Base-by-base conservation (phyloP, 1,140 invertebrate genomes). In the Platorchestia sp. region DNA sequence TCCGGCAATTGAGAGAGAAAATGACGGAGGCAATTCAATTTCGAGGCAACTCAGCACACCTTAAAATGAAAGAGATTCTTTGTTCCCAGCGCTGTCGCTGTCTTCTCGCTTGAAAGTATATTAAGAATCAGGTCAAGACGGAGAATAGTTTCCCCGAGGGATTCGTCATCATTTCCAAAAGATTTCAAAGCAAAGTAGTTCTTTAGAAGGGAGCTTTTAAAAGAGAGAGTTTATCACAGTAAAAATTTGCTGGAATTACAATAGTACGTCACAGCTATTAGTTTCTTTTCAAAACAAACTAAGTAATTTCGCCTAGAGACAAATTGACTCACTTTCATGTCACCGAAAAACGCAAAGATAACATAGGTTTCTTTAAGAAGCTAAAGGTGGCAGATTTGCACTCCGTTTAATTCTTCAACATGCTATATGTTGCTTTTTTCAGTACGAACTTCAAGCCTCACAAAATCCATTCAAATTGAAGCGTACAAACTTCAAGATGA, bases 31-130 rank as follows among this genome's bases (percentile, higher is more conserved):
- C 87, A 89, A 89, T 89, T 89, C 87, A 89, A 89, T 89, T 89
- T 44, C 43, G 87, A 43, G 59, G 87, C 87, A 89, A 89, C 87
- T 89, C 87, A 89, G 87, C 87, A 89, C 87, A 89, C 87, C 43
- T 89, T 89, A 89, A 89, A 89, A 89, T 89, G 87, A 89, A 89
- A 44, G 87, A 89, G 87, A 89, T 89, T 89, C 87, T 89, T 89
- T 75, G 59, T 27, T 27, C 27, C 59, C 59, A 75, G 59, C 36
- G 59, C 59, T 22, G 59, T 27, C 59, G 59, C 59, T 36, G 59
- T 44, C 87, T 89, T 42, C 87, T 89, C 87, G 43, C 36, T 42
- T 42, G 10, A 89, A 89, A 89, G 87, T 42, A 89, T 89, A 89
- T 42, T 89, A 89, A 89, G 87, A 89, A 36, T 89, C 87, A 44